These are phyloP conservation scores for Leuciscus idus DNA, from an alignment of 2,113 vertebrate species.

Conservation along the genomic window DNA sequence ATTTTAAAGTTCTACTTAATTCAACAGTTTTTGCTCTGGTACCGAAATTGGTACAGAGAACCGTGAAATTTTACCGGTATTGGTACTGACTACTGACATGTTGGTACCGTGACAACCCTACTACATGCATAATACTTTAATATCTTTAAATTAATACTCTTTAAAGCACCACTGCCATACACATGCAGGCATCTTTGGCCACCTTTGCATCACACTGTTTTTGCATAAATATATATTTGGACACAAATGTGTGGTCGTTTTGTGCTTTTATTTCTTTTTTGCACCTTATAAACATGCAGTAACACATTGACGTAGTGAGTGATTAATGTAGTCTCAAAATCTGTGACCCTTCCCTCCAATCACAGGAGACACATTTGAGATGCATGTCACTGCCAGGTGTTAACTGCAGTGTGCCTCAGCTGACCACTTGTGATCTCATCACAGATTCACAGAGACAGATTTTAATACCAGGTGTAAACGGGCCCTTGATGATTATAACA, in stretches of 20 bases:
- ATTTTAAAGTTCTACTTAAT: no score
- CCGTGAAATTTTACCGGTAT: no score
- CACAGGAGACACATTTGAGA: background rate
- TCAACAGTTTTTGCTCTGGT: no score
- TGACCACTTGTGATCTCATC: background rate
- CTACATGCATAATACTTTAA: background rate
- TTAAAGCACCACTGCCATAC: background rate
- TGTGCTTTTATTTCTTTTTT: background rate
- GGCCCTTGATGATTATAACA: background rate
- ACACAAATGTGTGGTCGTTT: background rate
- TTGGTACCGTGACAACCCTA: no score
- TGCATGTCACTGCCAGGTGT: background rate
- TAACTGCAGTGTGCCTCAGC: background rate
- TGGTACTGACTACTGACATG: no score
- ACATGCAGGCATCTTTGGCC: background rate
- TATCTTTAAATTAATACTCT: background rate
- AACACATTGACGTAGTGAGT: background rate
- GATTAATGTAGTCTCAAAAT: background rate
- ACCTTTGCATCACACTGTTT: background rate
- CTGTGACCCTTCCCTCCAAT: background rate
- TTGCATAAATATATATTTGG: background rate
- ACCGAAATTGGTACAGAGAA: no score
- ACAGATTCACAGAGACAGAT: background rate
- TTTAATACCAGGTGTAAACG: background rate
- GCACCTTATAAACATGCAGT: background rate